Conservation (phyloP, 2,797 vertebrate species). For the Menidia menidia region DNA sequence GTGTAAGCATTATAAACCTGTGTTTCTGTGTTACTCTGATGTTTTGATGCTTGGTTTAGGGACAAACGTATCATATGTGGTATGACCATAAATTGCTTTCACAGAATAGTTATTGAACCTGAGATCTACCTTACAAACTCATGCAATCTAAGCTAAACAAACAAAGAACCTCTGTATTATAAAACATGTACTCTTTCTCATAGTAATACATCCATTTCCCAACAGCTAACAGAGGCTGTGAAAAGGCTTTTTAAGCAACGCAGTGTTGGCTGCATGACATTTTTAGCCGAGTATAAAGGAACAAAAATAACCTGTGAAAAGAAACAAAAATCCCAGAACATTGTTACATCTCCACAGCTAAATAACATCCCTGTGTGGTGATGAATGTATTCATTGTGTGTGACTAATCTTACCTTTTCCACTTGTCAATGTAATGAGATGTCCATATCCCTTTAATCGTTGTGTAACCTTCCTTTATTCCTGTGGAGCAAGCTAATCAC, state of each 20-base stretch:
- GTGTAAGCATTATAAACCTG: neutral
- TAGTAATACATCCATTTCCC: neutral
- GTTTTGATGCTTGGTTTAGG: neutral
- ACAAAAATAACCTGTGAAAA: neutral
- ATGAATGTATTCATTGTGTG: neutral
- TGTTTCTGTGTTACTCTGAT: neutral
- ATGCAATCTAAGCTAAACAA: constrained; percentile 1
- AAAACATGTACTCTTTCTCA: no score
- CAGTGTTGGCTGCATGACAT: neutral
- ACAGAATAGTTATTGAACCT: neutral
- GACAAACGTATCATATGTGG: neutral
- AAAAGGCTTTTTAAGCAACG: neutral
- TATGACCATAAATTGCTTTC: neutral
- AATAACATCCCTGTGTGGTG: neutral
- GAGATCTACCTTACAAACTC: neutral
- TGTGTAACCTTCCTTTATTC: neutral
- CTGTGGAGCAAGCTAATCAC: constrained; percentile 2
- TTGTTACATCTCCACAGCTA: neutral
- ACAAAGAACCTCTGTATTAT: neutral
- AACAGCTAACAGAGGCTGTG: neutral
- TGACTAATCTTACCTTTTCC: constrained; percentile 56
- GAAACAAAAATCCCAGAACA: neutral
- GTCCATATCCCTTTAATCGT: constrained; percentile 50
- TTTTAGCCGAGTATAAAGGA: neutral
- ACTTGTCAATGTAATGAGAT: constrained; percentile 32